Base-by-base conservation (phyloP, 1,140 invertebrate genomes). In the Bombus difficillimus region DNA sequence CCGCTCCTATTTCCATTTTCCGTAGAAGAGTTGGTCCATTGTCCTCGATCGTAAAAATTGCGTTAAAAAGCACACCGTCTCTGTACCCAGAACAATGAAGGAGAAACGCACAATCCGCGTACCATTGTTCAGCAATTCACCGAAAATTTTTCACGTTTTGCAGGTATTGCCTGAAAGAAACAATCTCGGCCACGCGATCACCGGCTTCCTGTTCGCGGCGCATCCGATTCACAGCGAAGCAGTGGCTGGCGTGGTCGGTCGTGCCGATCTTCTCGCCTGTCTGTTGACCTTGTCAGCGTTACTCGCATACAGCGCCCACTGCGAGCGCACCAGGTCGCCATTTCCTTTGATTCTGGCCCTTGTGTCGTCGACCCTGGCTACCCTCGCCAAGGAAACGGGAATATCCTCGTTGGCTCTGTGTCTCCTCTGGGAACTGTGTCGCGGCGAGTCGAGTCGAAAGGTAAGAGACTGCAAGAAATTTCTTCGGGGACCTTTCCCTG, bases 151-250 rank as follows among this genome's bases (percentile, higher is more conserved):
- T 73, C 32, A 32, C 32, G 47, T 77, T n/a, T 90, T 92, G 64
- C 90, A 95, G 94, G 94, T 97, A 62, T 96, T 97, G 75, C 95
- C 95, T 79, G 95, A 96, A 80, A 95, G 95, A 88, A 96, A 96
- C 82, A 96, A 96, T 90, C 95, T 97, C 92, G 96, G 97, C 15
- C 96, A 97, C 25, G 96, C 97, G 76, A 96, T 98, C 32, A 97
- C 98, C 1, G 98, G 98, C 3, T 94, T 99, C 3, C 96, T 99
- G 41, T 99, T 99, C 95, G 98, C 99, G 64, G 97, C 98, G 1
- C 99, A 99, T 96, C 99, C 99, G 32, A 97, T 99, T 88, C 99
- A 99, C 95, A 98, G 98, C 47, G 99, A 99, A 95, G 98, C 98
- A 2, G 98, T 99, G 13, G 98, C 98, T 22, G 98, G 98, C n/a